These are phyloP conservation scores for Calonectris borealis DNA, from an alignment of 2,113 vertebrate genomes.

Conservation along the genomic window DNA sequence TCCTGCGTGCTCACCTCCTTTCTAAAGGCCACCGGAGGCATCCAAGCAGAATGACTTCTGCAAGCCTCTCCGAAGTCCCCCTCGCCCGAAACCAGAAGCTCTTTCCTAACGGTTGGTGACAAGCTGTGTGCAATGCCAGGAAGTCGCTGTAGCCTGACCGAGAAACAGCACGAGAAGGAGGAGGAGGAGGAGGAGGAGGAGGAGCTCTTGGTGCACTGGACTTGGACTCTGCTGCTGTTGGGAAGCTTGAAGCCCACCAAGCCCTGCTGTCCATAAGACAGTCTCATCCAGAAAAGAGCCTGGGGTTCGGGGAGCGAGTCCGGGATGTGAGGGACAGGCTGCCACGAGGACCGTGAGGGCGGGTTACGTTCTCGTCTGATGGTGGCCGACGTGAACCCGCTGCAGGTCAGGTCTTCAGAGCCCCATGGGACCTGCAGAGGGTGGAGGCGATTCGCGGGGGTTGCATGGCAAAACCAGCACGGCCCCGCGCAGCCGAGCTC, in stretches of 20 bases:
- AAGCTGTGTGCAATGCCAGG: not conserved
- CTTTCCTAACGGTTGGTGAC: not conserved
- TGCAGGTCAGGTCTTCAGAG: not conserved
- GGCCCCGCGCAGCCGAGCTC: not conserved
- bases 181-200: not conserved
- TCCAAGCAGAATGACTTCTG: not conserved
- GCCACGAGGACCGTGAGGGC: accelerated
- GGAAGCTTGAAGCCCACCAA: not conserved
- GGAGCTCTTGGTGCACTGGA: not conserved
- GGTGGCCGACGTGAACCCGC: accelerated
- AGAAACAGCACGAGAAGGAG: not conserved
- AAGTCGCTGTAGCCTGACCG: not conserved
- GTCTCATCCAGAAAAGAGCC: not conserved
- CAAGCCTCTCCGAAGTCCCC: not conserved
- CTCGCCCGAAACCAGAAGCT: not conserved
- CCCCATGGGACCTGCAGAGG: accelerated
- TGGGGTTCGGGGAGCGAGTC: not conserved
- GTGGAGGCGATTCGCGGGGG: accelerated
- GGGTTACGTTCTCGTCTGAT: accelerated
- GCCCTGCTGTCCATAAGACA: not conserved
- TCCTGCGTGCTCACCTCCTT: not conserved
- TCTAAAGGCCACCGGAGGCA: not conserved
- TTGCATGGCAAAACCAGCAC: accelerated
- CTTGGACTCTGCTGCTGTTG: not conserved
- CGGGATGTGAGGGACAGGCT: accelerated